Percentiles rank a stretch among this genome's conserved stretches.
Evolutionary conservation across 1,140 invertebrate species (phyloP).

Genomic region (Protaetia brevitarsis): DNA sequence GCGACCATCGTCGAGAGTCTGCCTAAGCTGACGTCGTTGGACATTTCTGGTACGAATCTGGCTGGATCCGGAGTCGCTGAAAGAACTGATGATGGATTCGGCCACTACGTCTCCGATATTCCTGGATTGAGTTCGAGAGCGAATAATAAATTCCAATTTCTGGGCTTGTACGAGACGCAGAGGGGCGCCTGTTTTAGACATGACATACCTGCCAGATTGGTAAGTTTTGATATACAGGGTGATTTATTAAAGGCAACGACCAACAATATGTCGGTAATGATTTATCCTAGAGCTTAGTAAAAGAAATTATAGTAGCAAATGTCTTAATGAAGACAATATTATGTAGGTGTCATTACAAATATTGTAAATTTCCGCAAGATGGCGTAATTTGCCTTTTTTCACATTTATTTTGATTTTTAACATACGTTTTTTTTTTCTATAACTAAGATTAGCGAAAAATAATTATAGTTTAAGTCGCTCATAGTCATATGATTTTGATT

Average conservation of each 20-base stretch:
- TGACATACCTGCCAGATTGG: conserved; percentile 83
- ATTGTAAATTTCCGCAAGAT: too few species aligned
- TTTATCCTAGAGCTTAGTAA: too few species aligned
- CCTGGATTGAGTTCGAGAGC: conserved; percentile 76
- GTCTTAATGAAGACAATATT: too few species aligned
- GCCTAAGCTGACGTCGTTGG: conserved; percentile 73
- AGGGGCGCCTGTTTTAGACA: conserved; percentile 83
- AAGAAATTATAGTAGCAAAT: too few species aligned
- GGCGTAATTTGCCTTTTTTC: too few species aligned
- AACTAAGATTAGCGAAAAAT: too few species aligned
- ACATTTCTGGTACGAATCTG: conserved; percentile 85
- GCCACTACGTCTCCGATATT: conserved; percentile 62
- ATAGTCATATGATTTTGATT: too few species aligned
- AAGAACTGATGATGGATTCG: conserved; percentile 39
- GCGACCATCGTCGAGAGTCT: conserved; percentile 68
- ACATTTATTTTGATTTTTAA: too few species aligned
- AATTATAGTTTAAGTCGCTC: too few species aligned
- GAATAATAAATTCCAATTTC: conserved; percentile 77
- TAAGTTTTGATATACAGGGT: conserved; percentile 53
- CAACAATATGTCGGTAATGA: too few species aligned
- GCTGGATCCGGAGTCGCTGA: conserved; percentile 75
- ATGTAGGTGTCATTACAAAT: too few species aligned
- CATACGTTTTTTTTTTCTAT: too few species aligned
- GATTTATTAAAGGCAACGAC: neutral
- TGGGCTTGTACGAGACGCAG: conserved; percentile 85